Conservation (phyloP, 2,888 invertebrate species). For the Phortica okadai region DNA sequence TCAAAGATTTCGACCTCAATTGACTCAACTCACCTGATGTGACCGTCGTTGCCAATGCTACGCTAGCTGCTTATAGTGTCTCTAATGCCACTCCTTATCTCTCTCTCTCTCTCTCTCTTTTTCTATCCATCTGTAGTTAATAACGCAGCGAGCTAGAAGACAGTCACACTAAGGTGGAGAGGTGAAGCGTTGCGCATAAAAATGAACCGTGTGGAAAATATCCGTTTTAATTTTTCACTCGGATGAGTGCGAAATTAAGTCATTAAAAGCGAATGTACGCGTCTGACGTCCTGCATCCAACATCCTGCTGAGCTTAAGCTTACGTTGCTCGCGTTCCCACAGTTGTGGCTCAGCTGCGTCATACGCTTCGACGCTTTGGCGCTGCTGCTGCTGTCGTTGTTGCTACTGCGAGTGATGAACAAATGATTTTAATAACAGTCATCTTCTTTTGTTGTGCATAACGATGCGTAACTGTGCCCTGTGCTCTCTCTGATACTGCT, state of each 20-base stretch:
- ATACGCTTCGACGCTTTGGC: slow-evolving; percentile 16
- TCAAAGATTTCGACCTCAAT: slow-evolving; percentile 19
- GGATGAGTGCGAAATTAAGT: slow-evolving; percentile 76
- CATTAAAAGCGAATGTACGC: slow-evolving; percentile 70
- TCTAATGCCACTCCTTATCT: background rate
- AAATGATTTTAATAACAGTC: slow-evolving; percentile 73
- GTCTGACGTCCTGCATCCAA: slow-evolving; percentile 16
- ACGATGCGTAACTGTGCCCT: slow-evolving; percentile 69
- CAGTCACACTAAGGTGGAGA: background rate
- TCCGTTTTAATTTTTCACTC: slow-evolving; percentile 76
- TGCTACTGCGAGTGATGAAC: slow-evolving; percentile 51
- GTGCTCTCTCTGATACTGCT: background rate
- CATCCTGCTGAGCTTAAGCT: slow-evolving; percentile 24
- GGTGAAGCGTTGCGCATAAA: slow-evolving; percentile 15
- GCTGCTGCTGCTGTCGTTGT: slow-evolving; percentile 9
- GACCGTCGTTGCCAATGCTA: background rate
- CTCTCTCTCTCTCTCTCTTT: too few species aligned
- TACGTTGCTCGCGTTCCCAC: slow-evolving; percentile 11
- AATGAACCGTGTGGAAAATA: slow-evolving; percentile 38
- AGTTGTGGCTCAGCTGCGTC: slow-evolving; percentile 44
- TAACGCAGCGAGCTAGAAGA: slow-evolving; percentile 44
- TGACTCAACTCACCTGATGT: slow-evolving; percentile 60
- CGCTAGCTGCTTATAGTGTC: background rate
- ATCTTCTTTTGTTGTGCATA: slow-evolving; percentile 67
- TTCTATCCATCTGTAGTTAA: slow-evolving; percentile 54